Evolutionary conservation across 2,888 invertebrate genomes (phyloP).

Genomic region (Cosmopolites sordidus): DNA sequence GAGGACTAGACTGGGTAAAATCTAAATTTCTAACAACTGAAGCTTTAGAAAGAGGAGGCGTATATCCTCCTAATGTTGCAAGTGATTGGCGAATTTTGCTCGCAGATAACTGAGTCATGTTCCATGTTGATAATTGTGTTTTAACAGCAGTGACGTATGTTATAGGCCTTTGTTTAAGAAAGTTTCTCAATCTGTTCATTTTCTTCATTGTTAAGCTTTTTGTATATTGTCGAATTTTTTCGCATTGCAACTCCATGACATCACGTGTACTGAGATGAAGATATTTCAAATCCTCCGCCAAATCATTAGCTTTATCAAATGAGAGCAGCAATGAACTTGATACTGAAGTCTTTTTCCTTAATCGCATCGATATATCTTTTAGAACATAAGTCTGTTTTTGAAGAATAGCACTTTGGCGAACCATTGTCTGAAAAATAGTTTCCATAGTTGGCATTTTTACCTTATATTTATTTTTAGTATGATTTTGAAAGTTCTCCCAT

Average conservation of each 20-base stretch:
- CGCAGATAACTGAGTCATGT: conserved; percentile 34
- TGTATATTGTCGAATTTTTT: conserved; percentile 38
- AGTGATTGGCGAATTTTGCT: conserved; percentile 28
- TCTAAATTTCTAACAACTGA: conserved; percentile 28
- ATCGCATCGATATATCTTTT: conserved; percentile 42
- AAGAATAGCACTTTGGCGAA: conserved; percentile 67
- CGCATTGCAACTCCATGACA: conserved; percentile 46
- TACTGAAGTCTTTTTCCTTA: conserved; percentile 48
- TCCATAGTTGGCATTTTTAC: conserved; percentile 70
- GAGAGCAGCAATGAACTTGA: conserved; percentile 48
- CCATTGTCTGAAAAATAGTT: conserved; percentile 73
- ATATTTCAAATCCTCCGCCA: conserved; percentile 48
- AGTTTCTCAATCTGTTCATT: conserved; percentile 51
- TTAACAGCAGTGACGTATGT: conserved; percentile 51
- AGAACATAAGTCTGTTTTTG: conserved; percentile 51
- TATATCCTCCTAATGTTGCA: conserved; percentile 29
- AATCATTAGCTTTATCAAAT: conserved; percentile 42
- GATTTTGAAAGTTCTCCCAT: conserved; percentile 64
- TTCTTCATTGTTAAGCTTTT: conserved; percentile 51
- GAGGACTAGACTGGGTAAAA: conserved; percentile 37
- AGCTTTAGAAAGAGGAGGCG: conserved; percentile 30
- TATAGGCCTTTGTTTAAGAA: conserved; percentile 52
- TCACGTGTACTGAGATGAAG: conserved; percentile 50
- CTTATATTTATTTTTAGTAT: conserved; percentile 47
- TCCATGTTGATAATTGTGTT: conserved; percentile 42